A percentile compares a stretch with the other conserved stretches of the same genome.
These are phyloP conservation scores for Uropetala carovei DNA, from an alignment of 2,888 invertebrate genomes.

Conservation along the genomic window DNA sequence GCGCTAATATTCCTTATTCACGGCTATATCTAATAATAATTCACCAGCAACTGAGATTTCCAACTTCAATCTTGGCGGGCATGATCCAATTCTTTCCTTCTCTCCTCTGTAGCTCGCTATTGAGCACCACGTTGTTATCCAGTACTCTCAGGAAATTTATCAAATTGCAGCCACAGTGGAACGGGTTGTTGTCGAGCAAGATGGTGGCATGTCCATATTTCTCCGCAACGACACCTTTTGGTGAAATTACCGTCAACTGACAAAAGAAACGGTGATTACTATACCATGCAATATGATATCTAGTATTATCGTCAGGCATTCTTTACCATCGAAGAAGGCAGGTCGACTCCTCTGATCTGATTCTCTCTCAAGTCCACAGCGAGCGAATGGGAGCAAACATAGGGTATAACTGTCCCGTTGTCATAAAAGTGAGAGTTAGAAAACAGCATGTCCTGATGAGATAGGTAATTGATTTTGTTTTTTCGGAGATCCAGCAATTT, in stretches of 20 bases:
- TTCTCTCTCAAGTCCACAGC: constrained; percentile 16
- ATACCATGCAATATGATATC: background rate
- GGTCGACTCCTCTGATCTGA: background rate
- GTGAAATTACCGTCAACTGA: background rate
- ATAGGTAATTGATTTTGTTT: constrained; percentile 1
- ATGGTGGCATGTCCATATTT: background rate
- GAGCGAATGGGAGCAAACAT: background rate
- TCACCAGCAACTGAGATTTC: background rate
- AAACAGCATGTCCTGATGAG: constrained; percentile 27
- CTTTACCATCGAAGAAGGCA: background rate
- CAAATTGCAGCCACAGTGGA: background rate
- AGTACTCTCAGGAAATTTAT: background rate
- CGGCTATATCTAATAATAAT: background rate
- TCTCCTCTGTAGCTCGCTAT: background rate
- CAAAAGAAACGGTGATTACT: background rate
- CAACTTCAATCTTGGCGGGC: background rate
- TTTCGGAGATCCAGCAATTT: background rate
- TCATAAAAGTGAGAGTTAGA: background rate
- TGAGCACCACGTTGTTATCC: background rate
- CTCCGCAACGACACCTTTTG: background rate
- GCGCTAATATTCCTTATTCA: too few relatives aligned
- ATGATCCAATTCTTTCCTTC: background rate
- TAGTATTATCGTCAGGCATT: background rate
- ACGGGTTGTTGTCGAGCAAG: background rate
- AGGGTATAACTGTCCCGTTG: background rate